Evolutionary conservation across 2,888 invertebrate species (phyloP).

Genomic region (Drosophila limbata): DNA sequence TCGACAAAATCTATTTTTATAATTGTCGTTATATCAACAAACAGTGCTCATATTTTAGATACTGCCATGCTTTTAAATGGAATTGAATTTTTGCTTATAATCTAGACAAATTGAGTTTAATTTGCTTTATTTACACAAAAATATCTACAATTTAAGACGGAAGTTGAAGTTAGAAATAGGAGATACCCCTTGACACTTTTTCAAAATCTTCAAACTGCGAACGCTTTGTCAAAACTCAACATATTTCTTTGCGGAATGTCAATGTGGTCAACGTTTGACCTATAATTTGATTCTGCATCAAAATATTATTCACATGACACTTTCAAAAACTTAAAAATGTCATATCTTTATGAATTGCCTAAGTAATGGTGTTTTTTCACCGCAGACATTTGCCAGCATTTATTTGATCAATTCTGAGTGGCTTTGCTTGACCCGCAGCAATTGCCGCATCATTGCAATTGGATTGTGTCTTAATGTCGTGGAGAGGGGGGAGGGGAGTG

Average conservation of each 20-base stretch:
- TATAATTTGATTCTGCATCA: too few species aligned
- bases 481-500: too few species aligned
- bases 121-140: neutral
- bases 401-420: neutral
- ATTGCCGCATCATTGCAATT: conserved; percentile 30
- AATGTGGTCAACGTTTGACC: too few species aligned
- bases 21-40: conserved; percentile 21
- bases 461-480: neutral
- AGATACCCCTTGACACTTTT: too few species aligned
- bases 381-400: conserved; percentile 13
- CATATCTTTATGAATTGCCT: too few species aligned
- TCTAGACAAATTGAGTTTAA: neutral
- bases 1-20: conserved; percentile 21
- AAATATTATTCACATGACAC: too few species aligned
- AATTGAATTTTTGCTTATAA: neutral
- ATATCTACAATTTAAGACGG: too few species aligned
- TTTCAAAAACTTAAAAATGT: too few species aligned
- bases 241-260: too few species aligned
- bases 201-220: too few species aligned
- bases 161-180: neutral
- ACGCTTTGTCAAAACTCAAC: neutral
- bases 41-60: neutral
- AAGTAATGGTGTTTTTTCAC: too few species aligned
- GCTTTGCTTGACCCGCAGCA: conserved; percentile 33
- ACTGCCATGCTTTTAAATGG: neutral